Evolutionary conservation across 2,797 vertebrate genomes (phyloP).

Genomic region (Coilia nasus): DNA sequence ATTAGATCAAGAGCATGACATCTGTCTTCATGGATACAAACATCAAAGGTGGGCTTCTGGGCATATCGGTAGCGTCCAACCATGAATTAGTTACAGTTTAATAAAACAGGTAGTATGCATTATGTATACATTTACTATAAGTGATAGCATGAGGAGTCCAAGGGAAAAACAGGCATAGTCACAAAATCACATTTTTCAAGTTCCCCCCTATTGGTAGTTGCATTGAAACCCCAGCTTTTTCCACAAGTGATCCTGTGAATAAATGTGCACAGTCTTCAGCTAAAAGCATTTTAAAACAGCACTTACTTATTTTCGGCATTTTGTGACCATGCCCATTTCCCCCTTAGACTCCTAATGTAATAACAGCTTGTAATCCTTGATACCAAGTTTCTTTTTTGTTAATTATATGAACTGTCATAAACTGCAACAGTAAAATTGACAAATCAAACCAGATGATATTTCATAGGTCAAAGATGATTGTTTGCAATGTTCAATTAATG

Average conservation of each 20-base stretch:
- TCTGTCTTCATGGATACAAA: conserved; percentile 83
- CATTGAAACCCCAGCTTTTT: too few relatives aligned
- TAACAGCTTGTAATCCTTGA: background rate
- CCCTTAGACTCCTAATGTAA: background rate
- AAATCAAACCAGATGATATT: background rate
- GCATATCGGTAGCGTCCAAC: background rate
- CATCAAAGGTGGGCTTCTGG: conserved; percentile 48
- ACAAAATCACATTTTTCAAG: too few relatives aligned
- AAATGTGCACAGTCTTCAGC: too few relatives aligned
- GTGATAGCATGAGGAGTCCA: background rate
- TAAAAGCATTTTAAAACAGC: too few relatives aligned
- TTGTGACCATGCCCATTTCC: too few relatives aligned
- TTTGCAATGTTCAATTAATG: background rate
- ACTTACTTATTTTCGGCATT: too few relatives aligned
- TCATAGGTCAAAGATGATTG: background rate
- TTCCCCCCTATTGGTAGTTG: too few relatives aligned
- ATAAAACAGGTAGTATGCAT: background rate
- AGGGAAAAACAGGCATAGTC: too few relatives aligned
- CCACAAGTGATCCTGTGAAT: too few relatives aligned
- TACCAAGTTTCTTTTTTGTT: background rate
- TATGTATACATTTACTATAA: background rate
- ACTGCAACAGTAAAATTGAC: background rate
- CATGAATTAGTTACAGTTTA: background rate
- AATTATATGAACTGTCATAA: background rate
- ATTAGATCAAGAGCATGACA: conserved; percentile 86